A percentile compares a stretch with the other conserved stretches of the same genome.
Conservation (phyloP, 2,113 vertebrate genomes). For the Sciurus niger region DNA sequence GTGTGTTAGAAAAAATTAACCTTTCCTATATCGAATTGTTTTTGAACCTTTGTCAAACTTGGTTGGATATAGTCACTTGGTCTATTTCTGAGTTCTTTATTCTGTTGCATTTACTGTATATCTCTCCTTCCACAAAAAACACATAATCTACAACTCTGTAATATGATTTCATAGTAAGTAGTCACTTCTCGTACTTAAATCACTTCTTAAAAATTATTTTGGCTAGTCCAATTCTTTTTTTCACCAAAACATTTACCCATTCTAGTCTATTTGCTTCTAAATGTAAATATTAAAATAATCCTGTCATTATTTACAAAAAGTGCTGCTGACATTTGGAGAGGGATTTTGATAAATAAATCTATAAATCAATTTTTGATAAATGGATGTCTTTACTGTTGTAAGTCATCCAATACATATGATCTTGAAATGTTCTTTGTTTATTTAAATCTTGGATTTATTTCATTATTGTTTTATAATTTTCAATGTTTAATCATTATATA, state of each 20-base stretch:
- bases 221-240: background rate
- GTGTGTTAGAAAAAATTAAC: background rate
- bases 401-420: background rate
- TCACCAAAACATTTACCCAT: background rate
- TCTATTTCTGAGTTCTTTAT: background rate
- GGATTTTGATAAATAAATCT: background rate
- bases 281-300: background rate
- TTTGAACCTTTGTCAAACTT: background rate
- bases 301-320: background rate
- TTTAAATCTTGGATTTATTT: background rate
- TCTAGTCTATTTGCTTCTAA: background rate
- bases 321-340: background rate
- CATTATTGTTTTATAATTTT: background rate
- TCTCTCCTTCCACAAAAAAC: background rate
- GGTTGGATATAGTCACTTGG: background rate
- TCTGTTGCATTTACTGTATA: background rate
- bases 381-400: background rate
- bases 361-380: background rate
- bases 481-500: background rate
- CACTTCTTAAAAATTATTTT: background rate
- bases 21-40: background rate
- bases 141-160: fast-evolving
- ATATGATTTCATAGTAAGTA: background rate
- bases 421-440: background rate
- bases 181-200: background rate